These are phyloP conservation scores for Setophaga petechia DNA, from an alignment of 2,113 vertebrate genomes.

Conservation along the genomic window DNA sequence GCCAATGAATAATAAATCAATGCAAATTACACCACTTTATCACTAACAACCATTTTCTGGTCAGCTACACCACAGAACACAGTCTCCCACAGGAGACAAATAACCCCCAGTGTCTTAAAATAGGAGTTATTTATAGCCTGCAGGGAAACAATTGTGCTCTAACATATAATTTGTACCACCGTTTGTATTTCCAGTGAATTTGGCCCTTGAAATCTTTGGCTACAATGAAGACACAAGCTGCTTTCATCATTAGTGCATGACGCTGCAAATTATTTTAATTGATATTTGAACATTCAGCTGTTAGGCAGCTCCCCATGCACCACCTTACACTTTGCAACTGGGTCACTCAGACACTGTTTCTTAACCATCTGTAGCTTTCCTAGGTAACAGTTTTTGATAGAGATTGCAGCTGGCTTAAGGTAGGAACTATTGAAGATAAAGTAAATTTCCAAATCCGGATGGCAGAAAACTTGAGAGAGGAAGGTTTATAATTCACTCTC, in stretches of 20 bases:
- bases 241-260: background rate
- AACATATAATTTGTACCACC: conserved; percentile 28
- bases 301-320: background rate
- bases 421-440: background rate
- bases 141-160: background rate
- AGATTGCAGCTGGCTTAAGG: background rate
- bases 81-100: conserved; percentile 29
- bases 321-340: background rate
- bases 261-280: background rate
- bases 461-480: background rate
- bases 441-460: fast-evolving
- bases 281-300: background rate
- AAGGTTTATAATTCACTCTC: background rate
- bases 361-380: background rate
- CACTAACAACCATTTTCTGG: conserved; percentile 60
- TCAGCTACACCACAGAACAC: conserved; percentile 44
- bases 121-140: conserved; percentile 46
- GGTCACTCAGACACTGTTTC: background rate
- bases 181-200: background rate
- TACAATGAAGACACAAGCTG: background rate
- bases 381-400: background rate
- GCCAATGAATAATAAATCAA: conserved; percentile 66
- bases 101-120: conserved; percentile 43
- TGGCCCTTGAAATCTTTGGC: background rate
- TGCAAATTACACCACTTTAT: conserved; percentile 57